Conservation (phyloP, 1,140 invertebrate species). For the Leptoteleia sp. region DNA sequence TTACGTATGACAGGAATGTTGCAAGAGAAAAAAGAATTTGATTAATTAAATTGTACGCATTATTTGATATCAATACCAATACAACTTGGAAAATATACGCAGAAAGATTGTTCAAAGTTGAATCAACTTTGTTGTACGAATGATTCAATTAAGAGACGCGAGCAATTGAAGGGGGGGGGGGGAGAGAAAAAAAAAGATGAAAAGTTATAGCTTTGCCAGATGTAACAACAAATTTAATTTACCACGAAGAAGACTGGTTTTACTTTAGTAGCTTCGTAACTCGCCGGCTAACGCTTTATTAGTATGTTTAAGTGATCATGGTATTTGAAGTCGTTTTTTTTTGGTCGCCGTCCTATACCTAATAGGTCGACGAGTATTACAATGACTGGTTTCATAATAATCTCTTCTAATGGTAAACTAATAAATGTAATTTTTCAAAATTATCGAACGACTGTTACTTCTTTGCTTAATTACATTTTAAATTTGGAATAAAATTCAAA, state of each 20-base stretch:
- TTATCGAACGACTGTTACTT: not conserved
- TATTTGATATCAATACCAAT: not conserved
- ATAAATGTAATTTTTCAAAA: slow-evolving; percentile 1
- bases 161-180: no score
- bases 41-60: slow-evolving; percentile 4
- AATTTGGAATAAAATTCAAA: not conserved
- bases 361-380: slow-evolving; percentile 43
- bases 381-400: slow-evolving; percentile 45
- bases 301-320: slow-evolving; percentile 15
- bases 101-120: not conserved
- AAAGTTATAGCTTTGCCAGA: not conserved
- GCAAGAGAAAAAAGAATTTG: not conserved
- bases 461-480: slow-evolving; percentile 19
- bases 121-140: not conserved
- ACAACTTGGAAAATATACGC: not conserved
- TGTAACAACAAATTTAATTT: slow-evolving; percentile 7
- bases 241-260: slow-evolving; percentile 9
- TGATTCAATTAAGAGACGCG: not conserved
- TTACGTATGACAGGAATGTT: not conserved
- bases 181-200: not conserved
- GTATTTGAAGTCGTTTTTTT: slow-evolving; percentile 16
- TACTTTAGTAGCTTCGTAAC: slow-evolving; percentile 3
- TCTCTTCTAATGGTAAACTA: slow-evolving; percentile 31
- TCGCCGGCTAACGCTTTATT: slow-evolving; percentile 12
- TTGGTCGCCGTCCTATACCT: slow-evolving; percentile 17